A percentile compares a stretch with the other conserved stretches of the same genome.
Conservation (phyloP, 92 coral and sea anemone genomes). For the Scolanthus callimorphus region DNA sequence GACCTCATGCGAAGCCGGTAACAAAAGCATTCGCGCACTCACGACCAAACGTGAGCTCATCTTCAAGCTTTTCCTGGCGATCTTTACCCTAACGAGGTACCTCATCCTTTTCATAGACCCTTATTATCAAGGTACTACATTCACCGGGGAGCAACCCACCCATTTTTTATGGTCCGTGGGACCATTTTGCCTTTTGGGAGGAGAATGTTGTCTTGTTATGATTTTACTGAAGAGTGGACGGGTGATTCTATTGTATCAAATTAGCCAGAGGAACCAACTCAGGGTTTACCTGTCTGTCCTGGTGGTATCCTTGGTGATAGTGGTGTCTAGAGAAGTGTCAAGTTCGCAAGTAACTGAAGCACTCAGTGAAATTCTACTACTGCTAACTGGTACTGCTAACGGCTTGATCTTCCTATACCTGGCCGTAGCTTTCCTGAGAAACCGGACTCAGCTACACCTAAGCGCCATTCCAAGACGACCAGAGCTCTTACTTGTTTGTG, state of each 20-base stretch:
- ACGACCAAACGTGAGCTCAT: too few species aligned
- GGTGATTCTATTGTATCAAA: background rate
- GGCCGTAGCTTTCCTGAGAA: background rate
- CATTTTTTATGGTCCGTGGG: constrained; percentile 20
- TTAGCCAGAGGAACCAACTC: background rate
- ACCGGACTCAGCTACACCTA: background rate
- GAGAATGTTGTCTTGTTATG: background rate
- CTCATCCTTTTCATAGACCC: constrained; percentile 28
- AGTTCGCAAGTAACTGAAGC: background rate
- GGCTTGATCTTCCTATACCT: background rate
- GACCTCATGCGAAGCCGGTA: too few species aligned
- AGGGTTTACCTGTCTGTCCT: background rate
- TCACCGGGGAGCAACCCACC: constrained; percentile 24
- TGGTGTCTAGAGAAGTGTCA: background rate
- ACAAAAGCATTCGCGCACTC: too few species aligned
- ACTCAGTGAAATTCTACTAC: background rate
- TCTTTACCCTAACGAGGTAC: constrained; percentile 14
- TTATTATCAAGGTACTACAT: constrained; percentile 27
- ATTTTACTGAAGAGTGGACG: constrained; percentile 7
- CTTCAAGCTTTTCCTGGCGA: background rate
- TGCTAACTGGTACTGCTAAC: background rate
- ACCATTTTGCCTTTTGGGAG: constrained; percentile 6
- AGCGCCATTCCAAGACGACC: background rate
- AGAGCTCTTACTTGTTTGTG: background rate
- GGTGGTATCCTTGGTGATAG: background rate